Conservation (phyloP, 2,797 vertebrate species). For the Poecilia velifera region DNA sequence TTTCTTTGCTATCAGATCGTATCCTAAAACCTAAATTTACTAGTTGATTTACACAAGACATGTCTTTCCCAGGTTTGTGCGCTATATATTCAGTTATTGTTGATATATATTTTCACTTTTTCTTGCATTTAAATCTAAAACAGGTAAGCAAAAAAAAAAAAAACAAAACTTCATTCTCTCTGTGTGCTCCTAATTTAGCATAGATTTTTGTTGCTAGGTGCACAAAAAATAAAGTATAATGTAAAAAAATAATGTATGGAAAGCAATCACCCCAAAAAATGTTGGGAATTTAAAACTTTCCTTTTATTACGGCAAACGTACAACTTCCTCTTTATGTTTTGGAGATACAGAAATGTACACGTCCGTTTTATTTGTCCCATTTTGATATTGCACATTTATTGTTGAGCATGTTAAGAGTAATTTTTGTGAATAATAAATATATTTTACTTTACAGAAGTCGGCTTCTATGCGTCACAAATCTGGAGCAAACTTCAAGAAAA, state of each 20-base stretch:
- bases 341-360: not conserved
- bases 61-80: not conserved
- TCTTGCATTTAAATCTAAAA: not conserved
- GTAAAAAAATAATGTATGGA: not conserved
- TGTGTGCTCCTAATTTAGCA: not conserved
- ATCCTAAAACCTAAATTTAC: not conserved
- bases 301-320: not conserved
- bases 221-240: not conserved
- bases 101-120: not conserved
- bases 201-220: not conserved
- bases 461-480: no score
- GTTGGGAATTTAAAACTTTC: not conserved
- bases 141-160: not conserved
- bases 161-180: not conserved
- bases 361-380: not conserved
- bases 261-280: not conserved
- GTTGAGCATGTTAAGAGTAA: not conserved
- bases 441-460: no score
- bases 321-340: not conserved
- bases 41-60: not conserved
- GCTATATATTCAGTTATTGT: not conserved
- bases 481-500: no score
- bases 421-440: not conserved
- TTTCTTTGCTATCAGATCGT: not conserved
- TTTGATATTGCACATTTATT: not conserved